These are phyloP conservation scores for Coenonympha glycerion DNA, from an alignment of 2,888 invertebrate genomes.

Conservation along the genomic window DNA sequence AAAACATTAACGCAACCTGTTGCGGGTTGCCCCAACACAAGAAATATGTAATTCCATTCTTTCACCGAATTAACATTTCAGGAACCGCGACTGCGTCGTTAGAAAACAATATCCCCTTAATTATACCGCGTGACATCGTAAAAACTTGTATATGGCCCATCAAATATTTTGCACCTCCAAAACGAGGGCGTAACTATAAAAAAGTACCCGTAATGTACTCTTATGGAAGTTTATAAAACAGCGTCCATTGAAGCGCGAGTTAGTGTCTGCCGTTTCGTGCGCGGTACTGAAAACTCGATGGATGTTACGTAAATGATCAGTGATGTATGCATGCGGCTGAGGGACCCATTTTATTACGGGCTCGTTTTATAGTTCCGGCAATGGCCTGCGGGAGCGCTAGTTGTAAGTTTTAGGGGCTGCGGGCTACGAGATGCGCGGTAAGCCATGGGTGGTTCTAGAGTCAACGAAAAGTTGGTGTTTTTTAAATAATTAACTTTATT, in stretches of 20 bases:
- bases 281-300: slow-evolving; percentile 28
- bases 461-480: background rate
- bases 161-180: slow-evolving; percentile 58
- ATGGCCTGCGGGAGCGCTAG: slow-evolving; percentile 55
- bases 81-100: slow-evolving; percentile 12
- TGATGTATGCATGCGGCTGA: slow-evolving; percentile 63
- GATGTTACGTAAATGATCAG: slow-evolving; percentile 48
- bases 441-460: background rate
- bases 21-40: too few species aligned
- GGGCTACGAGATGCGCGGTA: slow-evolving; percentile 37
- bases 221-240: slow-evolving; percentile 18
- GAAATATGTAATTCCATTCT: background rate
- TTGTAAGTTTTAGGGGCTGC: slow-evolving; percentile 60
- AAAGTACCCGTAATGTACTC: slow-evolving; percentile 25
- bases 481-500: too few species aligned
- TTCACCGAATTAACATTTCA: slow-evolving; percentile 10
- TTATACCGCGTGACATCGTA: slow-evolving; percentile 50
- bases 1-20: too few species aligned
- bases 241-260: slow-evolving; percentile 26
- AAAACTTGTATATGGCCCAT: slow-evolving; percentile 51
- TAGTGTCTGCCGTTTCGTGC: slow-evolving; percentile 12
- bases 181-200: slow-evolving; percentile 33
- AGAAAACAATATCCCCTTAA: slow-evolving; percentile 52
- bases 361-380: slow-evolving; percentile 62
- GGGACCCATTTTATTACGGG: slow-evolving; percentile 59